Percentiles rank a stretch among this genome's conserved stretches.
Evolutionary conservation across 2,797 vertebrate genomes (phyloP).

Genomic region (Ataeniobius toweri): DNA sequence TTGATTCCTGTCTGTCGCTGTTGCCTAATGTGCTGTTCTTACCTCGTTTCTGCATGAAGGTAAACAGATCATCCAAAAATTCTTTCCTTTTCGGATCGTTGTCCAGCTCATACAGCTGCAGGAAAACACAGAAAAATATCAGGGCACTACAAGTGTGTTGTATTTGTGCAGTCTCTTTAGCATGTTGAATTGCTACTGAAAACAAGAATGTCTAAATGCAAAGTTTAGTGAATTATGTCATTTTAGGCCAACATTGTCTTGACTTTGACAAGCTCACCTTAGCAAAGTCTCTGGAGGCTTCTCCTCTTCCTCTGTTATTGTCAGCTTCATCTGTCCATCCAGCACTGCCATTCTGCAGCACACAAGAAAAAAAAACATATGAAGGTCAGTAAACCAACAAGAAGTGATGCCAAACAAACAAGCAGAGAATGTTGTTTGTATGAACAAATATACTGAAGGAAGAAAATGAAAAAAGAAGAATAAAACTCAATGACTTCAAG

Average conservation of each 20-base stretch:
- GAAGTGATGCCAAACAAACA: neutral
- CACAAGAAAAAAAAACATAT: conserved; percentile 35
- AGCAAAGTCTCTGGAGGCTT: conserved; percentile 95
- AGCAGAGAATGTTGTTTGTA: neutral
- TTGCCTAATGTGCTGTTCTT: conserved; percentile 16
- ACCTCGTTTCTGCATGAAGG: conserved; percentile 98
- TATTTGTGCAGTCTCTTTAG: neutral
- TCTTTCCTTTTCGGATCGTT: conserved; percentile 94
- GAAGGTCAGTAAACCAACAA: conserved; percentile 12
- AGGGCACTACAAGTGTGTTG: neutral
- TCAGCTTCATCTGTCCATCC: conserved; percentile 91
- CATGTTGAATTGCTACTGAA: neutral
- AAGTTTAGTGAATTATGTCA: neutral
- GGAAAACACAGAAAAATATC: conserved; percentile 26
- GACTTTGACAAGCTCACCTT: conserved; percentile 83
- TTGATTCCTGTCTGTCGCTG: neutral
- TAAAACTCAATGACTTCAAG: neutral
- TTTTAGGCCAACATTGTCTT: neutral
- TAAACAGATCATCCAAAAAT: conserved; percentile 95
- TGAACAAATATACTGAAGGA: neutral
- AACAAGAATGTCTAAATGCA: neutral
- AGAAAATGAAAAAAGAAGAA: neutral
- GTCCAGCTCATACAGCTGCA: conserved; percentile 93
- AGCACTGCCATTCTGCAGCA: conserved; percentile 84
- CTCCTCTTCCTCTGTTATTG: conserved; percentile 87